These are phyloP conservation scores for Manacus vitellinus DNA, from an alignment of 2,113 vertebrate genomes.

Conservation along the genomic window DNA sequence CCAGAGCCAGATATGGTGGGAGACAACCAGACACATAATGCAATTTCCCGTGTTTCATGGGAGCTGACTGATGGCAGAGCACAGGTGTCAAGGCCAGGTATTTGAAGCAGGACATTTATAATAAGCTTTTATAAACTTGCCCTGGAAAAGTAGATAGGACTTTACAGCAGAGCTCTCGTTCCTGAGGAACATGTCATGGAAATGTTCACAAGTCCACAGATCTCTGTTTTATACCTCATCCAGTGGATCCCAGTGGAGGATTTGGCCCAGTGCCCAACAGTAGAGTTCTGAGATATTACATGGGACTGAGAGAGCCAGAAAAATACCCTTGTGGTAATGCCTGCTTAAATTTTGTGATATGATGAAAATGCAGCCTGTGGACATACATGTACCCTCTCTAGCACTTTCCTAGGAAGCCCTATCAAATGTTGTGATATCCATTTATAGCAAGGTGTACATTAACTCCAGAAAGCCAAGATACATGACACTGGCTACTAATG, in stretches of 20 bases:
- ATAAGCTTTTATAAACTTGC: neutral
- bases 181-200: neutral
- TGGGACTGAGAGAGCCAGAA: neutral
- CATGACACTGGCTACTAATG: neutral
- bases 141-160: neutral
- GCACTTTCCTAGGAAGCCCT: neutral
- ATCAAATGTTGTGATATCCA: neutral
- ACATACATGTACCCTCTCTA: neutral
- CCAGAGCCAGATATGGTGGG: neutral
- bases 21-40: neutral
- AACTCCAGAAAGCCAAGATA: neutral
- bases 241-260: neutral
- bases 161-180: neutral
- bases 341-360: neutral
- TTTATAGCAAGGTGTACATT: neutral
- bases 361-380: neutral
- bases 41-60: neutral
- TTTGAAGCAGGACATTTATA: neutral
- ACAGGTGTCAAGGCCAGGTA: neutral
- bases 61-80: neutral
- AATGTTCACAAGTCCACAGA: neutral
- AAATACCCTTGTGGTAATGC: neutral
- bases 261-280: neutral
- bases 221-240: neutral
- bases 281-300: neutral